Percentiles rank a stretch among this genome's conserved stretches.
These are phyloP conservation scores for Xestia sexstrigata DNA, from an alignment of 2,888 invertebrate species.

Conservation along the genomic window DNA sequence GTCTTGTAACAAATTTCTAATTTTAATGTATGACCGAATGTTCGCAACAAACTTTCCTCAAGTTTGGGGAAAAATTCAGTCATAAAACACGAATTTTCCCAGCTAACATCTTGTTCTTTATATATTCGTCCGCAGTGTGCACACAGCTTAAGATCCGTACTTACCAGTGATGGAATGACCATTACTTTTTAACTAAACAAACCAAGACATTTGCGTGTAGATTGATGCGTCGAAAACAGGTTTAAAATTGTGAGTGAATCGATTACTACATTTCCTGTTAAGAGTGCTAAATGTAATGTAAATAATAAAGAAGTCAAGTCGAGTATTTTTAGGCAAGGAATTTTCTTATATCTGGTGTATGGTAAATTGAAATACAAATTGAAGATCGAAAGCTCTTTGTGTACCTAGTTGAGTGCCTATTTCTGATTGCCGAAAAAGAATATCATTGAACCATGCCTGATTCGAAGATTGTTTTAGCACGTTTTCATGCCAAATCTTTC, in stretches of 20 bases:
- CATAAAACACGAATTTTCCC: background rate
- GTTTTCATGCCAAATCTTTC: background rate
- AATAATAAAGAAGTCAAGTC: slow-evolving; percentile 28
- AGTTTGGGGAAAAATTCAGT: no score
- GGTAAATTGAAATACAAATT: slow-evolving; percentile 5
- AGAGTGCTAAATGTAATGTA: slow-evolving; percentile 48
- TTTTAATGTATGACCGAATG: background rate
- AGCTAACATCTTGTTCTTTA: background rate
- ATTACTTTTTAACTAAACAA: slow-evolving; percentile 54
- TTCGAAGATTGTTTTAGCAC: background rate
- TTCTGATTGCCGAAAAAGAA: slow-evolving; percentile 3
- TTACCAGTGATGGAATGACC: slow-evolving; percentile 35
- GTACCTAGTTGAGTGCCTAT: background rate
- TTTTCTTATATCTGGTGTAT: slow-evolving; percentile 23
- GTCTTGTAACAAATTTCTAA: background rate
- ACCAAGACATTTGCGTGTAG: slow-evolving; percentile 37
- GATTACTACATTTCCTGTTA: slow-evolving; percentile 42
- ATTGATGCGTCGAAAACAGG: slow-evolving; percentile 57
- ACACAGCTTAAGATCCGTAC: slow-evolving; percentile 13
- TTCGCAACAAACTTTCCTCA: background rate
- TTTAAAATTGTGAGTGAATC: slow-evolving; percentile 46
- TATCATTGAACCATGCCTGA: background rate
- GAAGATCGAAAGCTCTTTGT: slow-evolving; percentile 4
- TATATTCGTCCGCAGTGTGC: slow-evolving; percentile 2
- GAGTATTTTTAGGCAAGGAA: slow-evolving; percentile 38